Base-by-base conservation (phyloP, 2,113 vertebrate species). In the Onychorhynchus coronatus region DNA sequence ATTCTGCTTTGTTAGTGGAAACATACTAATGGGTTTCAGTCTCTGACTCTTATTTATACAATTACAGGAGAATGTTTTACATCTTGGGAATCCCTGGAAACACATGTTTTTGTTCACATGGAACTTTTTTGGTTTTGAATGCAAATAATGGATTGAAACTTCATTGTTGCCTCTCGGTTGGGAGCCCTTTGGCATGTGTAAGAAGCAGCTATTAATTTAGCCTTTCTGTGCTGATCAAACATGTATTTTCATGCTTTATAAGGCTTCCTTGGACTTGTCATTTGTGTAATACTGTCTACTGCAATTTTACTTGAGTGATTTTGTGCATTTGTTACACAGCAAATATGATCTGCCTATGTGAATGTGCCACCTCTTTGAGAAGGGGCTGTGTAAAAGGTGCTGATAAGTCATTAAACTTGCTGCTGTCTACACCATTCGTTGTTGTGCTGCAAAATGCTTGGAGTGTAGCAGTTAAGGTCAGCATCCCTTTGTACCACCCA, bases 81-180 rank as follows among this genome's bases (percentile, higher is more conserved):
- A 82, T 95, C 92, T 86, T 89, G 95, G 85, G 88, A 85, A 89
- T 96, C 83, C 88, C 88, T 94, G 85, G 53, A 92, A 96, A 94
- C 95, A 89, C 93, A 94, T 90, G 92, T 93, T 96, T 96, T 73
- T 94, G 80, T 93, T 96, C 73, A 53, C 89, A 66, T 44, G 22
- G 37, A 91, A 78, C 86, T 83, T 93, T 63, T 88, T 88, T 73
- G 28, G 1, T 89, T 95, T 84, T 88, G 79, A 87, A 86, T 92
- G 88, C 85, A 94, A 95, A 96, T 90, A 92, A 68, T 81, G 73
- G 56, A 42, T 95, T 91, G 91, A 89, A 96, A 72, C 56, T 95
- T 94, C 95, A 94, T 96, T 97, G 95, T 96, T 96, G 88, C n/a
- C 14, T 96, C 96, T 92, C 76, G 0, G 92, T 92, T 18, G 85